Evolutionary conservation across 2,113 vertebrate genomes (phyloP).

Genomic region (Rhinopithecus roxellana): DNA sequence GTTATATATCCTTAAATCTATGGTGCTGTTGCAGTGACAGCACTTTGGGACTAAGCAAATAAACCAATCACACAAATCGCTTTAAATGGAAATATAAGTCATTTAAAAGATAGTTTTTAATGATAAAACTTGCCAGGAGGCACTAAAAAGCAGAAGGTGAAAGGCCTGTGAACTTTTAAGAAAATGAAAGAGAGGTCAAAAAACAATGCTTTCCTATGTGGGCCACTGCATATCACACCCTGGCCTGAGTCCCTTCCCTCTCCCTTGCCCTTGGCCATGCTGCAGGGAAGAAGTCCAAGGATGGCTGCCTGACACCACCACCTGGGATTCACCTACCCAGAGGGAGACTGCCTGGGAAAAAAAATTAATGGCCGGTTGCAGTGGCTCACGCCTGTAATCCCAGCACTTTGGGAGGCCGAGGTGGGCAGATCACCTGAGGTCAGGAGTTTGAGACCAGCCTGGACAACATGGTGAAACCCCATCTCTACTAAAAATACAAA

Average conservation of each 20-base stretch:
- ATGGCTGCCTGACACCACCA: not conserved
- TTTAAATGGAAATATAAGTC: not conserved
- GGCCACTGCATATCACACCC: fast-evolving
- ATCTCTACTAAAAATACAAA: too few species aligned
- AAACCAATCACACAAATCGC: not conserved
- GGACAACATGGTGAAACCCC: too few species aligned
- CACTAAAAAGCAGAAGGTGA: not conserved
- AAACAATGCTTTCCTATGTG: not conserved
- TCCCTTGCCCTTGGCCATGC: not conserved
- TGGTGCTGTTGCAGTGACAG: not conserved
- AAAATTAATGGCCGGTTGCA: not conserved
- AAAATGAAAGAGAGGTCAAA: not conserved
- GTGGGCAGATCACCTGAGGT: too few species aligned
- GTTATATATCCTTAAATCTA: not conserved
- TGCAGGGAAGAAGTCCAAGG: not conserved
- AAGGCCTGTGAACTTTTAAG: not conserved
- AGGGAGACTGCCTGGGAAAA: not conserved
- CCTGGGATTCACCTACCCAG: not conserved
- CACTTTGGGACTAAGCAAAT: not conserved
- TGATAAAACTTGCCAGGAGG: not conserved
- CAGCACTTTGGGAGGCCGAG: too few species aligned
- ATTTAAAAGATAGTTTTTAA: not conserved
- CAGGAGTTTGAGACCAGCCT: too few species aligned
- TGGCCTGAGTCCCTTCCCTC: fast-evolving
- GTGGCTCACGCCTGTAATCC: too few species aligned